A percentile compares a stretch with the other conserved stretches of the same genome.
Conservation (phyloP, 1,140 invertebrate genomes). For the Lepidostoma basale region DNA sequence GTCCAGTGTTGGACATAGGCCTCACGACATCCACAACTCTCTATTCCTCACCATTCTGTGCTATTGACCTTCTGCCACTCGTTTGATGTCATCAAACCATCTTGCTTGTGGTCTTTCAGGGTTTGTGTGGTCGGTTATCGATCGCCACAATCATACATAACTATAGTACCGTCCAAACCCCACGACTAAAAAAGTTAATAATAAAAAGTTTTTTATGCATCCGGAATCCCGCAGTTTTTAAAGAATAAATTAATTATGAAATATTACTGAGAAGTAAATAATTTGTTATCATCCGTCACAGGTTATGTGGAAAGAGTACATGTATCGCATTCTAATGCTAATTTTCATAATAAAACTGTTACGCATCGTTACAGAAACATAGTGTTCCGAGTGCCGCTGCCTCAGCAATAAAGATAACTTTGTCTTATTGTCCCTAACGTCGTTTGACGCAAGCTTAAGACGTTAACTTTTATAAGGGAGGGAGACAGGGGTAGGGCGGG, state of each 20-base stretch:
- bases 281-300: no score
- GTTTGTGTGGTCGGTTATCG: no score
- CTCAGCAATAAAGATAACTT: conserved; percentile 40
- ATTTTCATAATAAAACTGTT: conserved; percentile 30
- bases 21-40: no score
- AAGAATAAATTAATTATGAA: no score
- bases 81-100: no score
- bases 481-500: conserved; percentile 4
- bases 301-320: neutral
- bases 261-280: neutral
- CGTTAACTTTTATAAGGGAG: conserved; percentile 34
- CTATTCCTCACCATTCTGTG: no score
- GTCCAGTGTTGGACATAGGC: no score
- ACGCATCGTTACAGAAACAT: conserved; percentile 26
- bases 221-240: no score
- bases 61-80: no score
- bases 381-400: conserved; percentile 11
- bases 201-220: neutral
- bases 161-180: no score
- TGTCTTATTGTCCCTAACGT: conserved; percentile 37
- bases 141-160: no score
- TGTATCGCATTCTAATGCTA: conserved; percentile 18
- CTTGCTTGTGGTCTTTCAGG: no score
- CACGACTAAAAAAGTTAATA: neutral
- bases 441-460: conserved; percentile 39